phyloP scores from a whole-genome alignment of 1,140 invertebrate species.

The Camponotus floridanus region DNA sequence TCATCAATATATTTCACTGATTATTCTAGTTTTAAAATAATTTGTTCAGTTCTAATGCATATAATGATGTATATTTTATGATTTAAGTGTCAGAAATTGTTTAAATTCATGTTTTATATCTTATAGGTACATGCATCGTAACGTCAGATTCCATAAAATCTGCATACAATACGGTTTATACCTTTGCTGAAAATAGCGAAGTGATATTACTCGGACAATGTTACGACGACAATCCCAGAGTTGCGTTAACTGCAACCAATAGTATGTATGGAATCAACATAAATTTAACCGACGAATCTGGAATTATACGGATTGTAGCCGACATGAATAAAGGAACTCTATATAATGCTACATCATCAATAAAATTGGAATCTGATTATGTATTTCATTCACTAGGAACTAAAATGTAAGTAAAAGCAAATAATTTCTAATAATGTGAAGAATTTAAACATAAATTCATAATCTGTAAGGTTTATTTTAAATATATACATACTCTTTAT shows the following conservation, averaged over 20 bases:
- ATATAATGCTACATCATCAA: conserved; percentile 78
- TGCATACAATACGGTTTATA: conserved; percentile 78
- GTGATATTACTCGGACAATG: conserved; percentile 82
- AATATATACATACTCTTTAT: background rate
- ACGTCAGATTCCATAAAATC: conserved; percentile 77
- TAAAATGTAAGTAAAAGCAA: conserved; percentile 78
- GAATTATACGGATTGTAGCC: conserved; percentile 79
- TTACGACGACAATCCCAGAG: conserved; percentile 81
- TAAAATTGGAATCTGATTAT: conserved; percentile 78
- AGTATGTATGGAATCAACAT: conserved; percentile 75
- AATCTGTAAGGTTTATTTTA: background rate
- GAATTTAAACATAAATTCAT: background rate
- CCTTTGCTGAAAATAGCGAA: conserved; percentile 74
- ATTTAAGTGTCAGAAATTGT: background rate
- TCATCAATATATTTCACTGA: conserved; percentile 9
- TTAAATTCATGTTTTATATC: conserved; percentile 28
- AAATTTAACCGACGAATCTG: conserved; percentile 81
- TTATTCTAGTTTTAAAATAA: conserved; percentile 1
- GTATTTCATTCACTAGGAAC: conserved; percentile 78
- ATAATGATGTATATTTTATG: background rate
- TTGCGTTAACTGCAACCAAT: conserved; percentile 78
- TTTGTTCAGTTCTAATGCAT: background rate
- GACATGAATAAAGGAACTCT: conserved; percentile 76
- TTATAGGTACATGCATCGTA: conserved; percentile 81
- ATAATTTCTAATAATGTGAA: conserved; percentile 24